Percentiles rank a stretch among this genome's conserved stretches.
phyloP scores from a whole-genome alignment of 1,140 invertebrate species.

The Bombus turneri region DNA sequence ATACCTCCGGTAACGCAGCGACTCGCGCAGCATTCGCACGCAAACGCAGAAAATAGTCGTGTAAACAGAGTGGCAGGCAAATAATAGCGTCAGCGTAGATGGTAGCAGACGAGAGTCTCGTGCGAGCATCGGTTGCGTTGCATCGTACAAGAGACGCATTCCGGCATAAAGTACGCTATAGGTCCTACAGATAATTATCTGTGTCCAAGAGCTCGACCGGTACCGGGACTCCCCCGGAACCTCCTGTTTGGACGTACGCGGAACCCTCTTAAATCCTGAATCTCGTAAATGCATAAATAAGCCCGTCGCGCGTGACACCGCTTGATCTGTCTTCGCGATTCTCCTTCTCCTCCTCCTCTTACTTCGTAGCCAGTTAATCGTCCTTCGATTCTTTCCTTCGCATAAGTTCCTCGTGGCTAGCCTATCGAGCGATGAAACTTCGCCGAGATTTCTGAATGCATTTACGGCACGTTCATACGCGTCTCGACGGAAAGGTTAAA shows the following conservation, averaged over 20 bases:
- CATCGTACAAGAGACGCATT: slow-evolving; percentile 76
- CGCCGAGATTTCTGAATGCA: background rate
- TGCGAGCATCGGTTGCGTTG: slow-evolving; percentile 64
- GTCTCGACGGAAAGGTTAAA: background rate
- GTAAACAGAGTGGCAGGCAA: slow-evolving; percentile 65
- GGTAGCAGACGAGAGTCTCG: slow-evolving; percentile 67
- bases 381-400: slow-evolving; percentile 45
- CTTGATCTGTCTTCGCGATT: slow-evolving; percentile 56
- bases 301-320: slow-evolving; percentile 42
- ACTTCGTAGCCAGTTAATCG: slow-evolving; percentile 46
- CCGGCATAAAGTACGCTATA: slow-evolving; percentile 76
- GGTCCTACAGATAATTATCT: slow-evolving; percentile 78
- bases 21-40: slow-evolving; percentile 64
- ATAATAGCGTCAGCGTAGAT: slow-evolving; percentile 72
- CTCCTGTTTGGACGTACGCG: slow-evolving; percentile 51
- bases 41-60: slow-evolving; percentile 76
- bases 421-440: slow-evolving; percentile 32
- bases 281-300: slow-evolving; percentile 64
- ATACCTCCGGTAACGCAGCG: too few relatives aligned
- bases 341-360: slow-evolving; percentile 25
- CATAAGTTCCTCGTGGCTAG: background rate
- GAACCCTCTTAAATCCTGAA: slow-evolving; percentile 63
- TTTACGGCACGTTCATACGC: background rate
- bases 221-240: slow-evolving; percentile 55
- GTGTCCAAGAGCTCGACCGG: slow-evolving; percentile 43